These are phyloP conservation scores for Drosophila albomicans DNA, from an alignment of 1,140 invertebrate genomes.

Conservation along the genomic window DNA sequence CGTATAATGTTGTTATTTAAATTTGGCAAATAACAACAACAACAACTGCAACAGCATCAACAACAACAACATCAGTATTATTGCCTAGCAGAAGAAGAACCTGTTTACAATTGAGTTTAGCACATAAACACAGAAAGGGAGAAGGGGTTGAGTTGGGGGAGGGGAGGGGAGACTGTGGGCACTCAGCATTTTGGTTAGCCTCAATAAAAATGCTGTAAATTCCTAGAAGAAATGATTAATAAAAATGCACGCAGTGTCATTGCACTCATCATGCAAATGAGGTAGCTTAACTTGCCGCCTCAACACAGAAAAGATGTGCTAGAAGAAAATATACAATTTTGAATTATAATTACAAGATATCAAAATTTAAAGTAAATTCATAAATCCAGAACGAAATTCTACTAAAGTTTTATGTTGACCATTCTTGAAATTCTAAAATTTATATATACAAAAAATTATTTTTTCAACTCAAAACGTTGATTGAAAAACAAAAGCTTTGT, in stretches of 20 bases:
- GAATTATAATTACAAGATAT: too few relatives aligned
- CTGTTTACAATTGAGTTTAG: slow-evolving; percentile 80
- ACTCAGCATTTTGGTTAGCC: slow-evolving; percentile 69
- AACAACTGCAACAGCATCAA: slow-evolving; percentile 19
- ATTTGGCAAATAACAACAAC: slow-evolving; percentile 78
- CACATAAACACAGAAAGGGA: slow-evolving; percentile 55
- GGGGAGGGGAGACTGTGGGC: slow-evolving; percentile 2
- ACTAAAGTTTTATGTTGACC: accelerated
- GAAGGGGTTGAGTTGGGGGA: slow-evolving; percentile 15
- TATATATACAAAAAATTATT: too few relatives aligned
- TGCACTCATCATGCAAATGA: slow-evolving; percentile 14
- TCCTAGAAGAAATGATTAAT: slow-evolving; percentile 83
- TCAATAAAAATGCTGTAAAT: slow-evolving; percentile 82
- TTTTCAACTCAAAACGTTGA: too few relatives aligned
- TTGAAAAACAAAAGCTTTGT: too few relatives aligned
- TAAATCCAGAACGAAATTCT: too few relatives aligned
- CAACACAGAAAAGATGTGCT: too few relatives aligned
- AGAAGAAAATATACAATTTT: too few relatives aligned
- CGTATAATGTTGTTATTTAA: slow-evolving; percentile 68
- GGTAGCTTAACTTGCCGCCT: neutral
- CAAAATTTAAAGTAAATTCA: too few relatives aligned
- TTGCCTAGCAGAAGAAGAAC: slow-evolving; percentile 42
- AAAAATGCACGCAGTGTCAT: slow-evolving; percentile 61
- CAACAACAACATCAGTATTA: slow-evolving; percentile 4
- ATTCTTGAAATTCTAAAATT: too few relatives aligned